Base-by-base conservation (phyloP, 2,797 vertebrate genomes). In the Brachyalestes nurse region DNA sequence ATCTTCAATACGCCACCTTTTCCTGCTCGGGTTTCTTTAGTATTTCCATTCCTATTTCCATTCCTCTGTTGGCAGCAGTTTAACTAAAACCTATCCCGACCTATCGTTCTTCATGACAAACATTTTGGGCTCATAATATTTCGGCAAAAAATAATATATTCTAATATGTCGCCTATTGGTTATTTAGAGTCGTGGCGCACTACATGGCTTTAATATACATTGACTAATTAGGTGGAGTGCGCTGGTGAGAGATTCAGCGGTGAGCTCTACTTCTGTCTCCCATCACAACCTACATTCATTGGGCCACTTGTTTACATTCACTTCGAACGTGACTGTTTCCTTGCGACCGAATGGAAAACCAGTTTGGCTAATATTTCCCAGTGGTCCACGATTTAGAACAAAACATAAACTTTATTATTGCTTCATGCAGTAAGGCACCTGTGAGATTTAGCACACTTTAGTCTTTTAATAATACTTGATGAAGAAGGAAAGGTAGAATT, bases 181-280 rank as follows among this genome's bases (percentile, higher is more conserved):
- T 66, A 38, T 14, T 51, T 61, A 10, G 42, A 21, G 19, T 57
- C 34, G 57, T 57, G 77, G 45, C 71, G 66, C 64, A 61, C 65
- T 70, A 77, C 38, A 5, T 14, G 17, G 70, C 23, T 13, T 88
- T 70, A 81, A 67, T 83, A 78, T 84, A 76, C 81, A 85, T 83
- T 42, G 72, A 79, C 72, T 85, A 81, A 90, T 90, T 84, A 82
- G 76, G 64, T 73, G 83, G 74, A 79, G 82, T 84, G 81, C 77
- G 61, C 67, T 84, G 75, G 2, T 40, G 77, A n/a, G 47, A 49
- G 47, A 49, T 13, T 12, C 8, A 10, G 42, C 21, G 67, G 79
- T 82, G 78, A 82, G 80, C 76, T 75, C 82, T 75, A 70, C 75
- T 87, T 69, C 71, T 79, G 42, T 65, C 28, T 72, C 25, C 17